A percentile compares a stretch with the other conserved stretches of the same genome.
Conservation (phyloP, 2,113 vertebrate genomes). For the Neodon shergylaensis region DNA sequence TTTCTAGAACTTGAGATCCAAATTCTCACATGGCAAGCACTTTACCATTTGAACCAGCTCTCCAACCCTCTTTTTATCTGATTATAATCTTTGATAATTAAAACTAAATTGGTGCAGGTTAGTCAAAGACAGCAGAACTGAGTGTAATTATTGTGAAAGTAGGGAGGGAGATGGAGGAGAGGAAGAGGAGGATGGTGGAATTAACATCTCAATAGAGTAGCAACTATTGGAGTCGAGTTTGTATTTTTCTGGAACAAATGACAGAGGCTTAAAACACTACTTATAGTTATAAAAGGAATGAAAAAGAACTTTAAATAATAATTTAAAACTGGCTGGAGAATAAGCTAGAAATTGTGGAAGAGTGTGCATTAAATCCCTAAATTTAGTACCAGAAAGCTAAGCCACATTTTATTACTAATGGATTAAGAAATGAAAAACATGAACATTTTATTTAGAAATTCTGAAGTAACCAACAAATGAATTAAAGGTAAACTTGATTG, state of each 20-base stretch:
- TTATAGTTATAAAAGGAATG: background rate
- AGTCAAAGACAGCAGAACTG: background rate
- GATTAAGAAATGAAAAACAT: background rate
- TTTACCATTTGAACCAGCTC: background rate
- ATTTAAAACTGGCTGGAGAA: background rate
- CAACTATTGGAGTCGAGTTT: background rate
- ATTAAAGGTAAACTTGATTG: background rate
- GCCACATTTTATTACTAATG: background rate
- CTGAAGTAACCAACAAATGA: background rate
- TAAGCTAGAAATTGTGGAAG: background rate
- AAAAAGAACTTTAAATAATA: background rate
- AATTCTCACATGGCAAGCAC: background rate
- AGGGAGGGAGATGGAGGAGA: background rate
- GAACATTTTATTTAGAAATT: background rate
- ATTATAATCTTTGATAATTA: background rate
- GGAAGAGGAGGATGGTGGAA: background rate
- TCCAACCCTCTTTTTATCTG: background rate
- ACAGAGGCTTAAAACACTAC: slow-evolving; percentile 10
- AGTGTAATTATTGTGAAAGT: background rate
- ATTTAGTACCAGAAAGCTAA: background rate
- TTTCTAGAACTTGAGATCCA: background rate
- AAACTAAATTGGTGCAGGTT: background rate
- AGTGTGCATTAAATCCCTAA: background rate
- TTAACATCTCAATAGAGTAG: background rate
- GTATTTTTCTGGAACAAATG: background rate